phyloP scores from a whole-genome alignment of 2,113 vertebrate genomes.

The Acrocephalus arundinaceus region DNA sequence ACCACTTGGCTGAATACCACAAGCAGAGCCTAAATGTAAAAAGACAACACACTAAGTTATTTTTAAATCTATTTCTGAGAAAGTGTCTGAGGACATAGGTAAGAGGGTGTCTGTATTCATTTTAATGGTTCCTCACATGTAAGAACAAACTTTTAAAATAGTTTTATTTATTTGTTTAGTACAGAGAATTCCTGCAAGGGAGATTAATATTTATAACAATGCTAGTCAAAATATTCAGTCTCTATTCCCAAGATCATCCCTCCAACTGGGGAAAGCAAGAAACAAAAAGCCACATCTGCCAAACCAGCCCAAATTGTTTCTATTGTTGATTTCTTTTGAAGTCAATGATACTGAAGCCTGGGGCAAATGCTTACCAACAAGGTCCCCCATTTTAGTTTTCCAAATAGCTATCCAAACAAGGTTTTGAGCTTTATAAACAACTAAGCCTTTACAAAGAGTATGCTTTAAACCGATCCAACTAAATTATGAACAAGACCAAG shows the following conservation, averaged over 20 bases:
- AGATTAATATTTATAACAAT: slow-evolving; percentile 7
- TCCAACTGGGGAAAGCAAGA: background rate
- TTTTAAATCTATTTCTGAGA: background rate
- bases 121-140: background rate
- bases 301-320: background rate
- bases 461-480: background rate
- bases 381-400: background rate
- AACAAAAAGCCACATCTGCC: slow-evolving; percentile 15
- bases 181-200: slow-evolving; percentile 8
- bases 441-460: background rate
- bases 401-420: background rate
- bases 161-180: slow-evolving; percentile 7
- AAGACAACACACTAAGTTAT: background rate
- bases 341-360: background rate
- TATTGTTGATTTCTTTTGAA: slow-evolving; percentile 32
- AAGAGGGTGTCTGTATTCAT: background rate
- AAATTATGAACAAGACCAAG: background rate
- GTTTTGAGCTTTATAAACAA: background rate
- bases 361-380: slow-evolving; percentile 9
- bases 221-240: background rate
- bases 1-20: background rate
- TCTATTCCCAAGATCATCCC: background rate
- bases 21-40: background rate
- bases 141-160: background rate
- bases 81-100: background rate